Base-by-base conservation (phyloP, 2,113 vertebrate genomes). In the Zonotrichia leucophrys region DNA sequence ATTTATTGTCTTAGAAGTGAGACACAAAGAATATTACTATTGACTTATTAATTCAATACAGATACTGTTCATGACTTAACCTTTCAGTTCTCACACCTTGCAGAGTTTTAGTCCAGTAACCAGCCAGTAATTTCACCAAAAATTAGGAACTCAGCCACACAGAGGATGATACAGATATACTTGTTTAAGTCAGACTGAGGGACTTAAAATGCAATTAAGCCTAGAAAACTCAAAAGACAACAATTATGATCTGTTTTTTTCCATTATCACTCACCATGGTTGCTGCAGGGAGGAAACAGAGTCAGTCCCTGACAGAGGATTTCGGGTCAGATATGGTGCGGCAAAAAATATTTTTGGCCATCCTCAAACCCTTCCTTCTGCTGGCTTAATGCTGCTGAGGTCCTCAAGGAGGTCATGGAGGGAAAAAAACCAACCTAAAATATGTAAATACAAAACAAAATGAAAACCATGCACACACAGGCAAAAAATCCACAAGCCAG, bases 311-410 rank as follows among this genome's bases (percentile, higher is more conserved):
- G 5, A 5, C 25, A 59, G 37, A 59, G 41, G 41, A 33, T 68
- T 72, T 49, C 62, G 50, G 46, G 4, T 17, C 79, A 78, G 39
- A 47, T 22, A 35, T 0, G 0, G 21, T 60, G 19, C 22, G 53
- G 5, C 25, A 41, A 58, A 10, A 10, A 53, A 21, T 3, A 19
- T 39, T 79, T 62, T 44, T 79, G 16, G 49, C 52, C 15, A 4
- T 72, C 64, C 27, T 52, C 39, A 59, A 55, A 31, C 30, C 14
- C 33, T 33, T 67, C 28, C 31, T 89, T 59, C 25, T 76, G 23
- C 59, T 41, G 66, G 4, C 8, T 82, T 24, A 12, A 28, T 60
- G 59, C n/a, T 81, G 12, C 35, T 64, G 24, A 30, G 10, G 30
- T 44, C 7, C 1, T 30, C 35, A 49, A 44, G 27, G 35, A 22